A percentile compares a stretch with the other conserved stretches of the same genome.
These are phyloP conservation scores for Hirundichthys speculiger DNA, from an alignment of 2,113 vertebrate genomes.

Conservation along the genomic window DNA sequence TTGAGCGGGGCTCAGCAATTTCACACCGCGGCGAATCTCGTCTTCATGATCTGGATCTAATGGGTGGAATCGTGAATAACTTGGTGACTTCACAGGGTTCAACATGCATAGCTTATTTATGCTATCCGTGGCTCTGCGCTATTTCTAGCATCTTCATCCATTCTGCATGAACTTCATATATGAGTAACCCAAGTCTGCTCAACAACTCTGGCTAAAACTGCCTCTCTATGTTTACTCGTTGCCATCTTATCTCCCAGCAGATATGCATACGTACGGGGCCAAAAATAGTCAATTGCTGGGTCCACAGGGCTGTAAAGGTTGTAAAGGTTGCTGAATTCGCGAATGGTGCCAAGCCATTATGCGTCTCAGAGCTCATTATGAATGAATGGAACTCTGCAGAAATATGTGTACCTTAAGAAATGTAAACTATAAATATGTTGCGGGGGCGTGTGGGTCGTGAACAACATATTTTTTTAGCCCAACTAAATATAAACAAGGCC, in stretches of 20 bases:
- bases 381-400: conserved; percentile 13
- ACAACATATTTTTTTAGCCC: conserved; percentile 55
- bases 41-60: conserved; percentile 11
- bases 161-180: conserved; percentile 54
- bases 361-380: not conserved
- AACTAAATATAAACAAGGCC: conserved; percentile 78
- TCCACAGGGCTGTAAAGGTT: conserved; percentile 19
- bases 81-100: conserved; percentile 47
- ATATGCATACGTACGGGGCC: conserved; percentile 41
- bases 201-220: conserved; percentile 60
- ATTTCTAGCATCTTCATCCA: conserved; percentile 55
- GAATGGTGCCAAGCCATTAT: not conserved
- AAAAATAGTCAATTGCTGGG: conserved; percentile 64
- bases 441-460: conserved; percentile 49
- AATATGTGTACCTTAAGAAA: conserved; percentile 34
- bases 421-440: conserved; percentile 72
- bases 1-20: not conserved
- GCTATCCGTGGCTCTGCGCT: conserved; percentile 40
- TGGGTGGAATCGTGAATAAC: conserved; percentile 37
- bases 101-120: conserved; percentile 49
- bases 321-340: conserved; percentile 25
- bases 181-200: conserved; percentile 66
- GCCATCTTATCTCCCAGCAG: conserved; percentile 51
- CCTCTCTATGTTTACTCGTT: conserved; percentile 71
- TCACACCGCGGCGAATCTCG: conserved; percentile 1